These are phyloP conservation scores for Trichopoda pennipes DNA, from an alignment of 2,888 invertebrate species.

Conservation along the genomic window DNA sequence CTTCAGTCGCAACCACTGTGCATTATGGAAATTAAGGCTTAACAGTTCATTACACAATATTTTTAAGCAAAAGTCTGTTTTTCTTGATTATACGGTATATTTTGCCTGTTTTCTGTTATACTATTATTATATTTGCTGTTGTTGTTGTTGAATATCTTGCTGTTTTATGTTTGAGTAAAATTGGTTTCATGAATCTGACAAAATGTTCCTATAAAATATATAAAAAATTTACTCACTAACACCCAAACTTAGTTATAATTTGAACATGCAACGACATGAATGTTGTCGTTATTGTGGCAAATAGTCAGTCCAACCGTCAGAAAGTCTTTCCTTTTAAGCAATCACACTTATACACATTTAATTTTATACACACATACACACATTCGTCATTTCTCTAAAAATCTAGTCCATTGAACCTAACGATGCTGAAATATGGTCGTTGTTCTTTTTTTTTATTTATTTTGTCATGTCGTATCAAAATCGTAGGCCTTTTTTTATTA, in stretches of 20 bases:
- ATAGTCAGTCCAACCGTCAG: neutral
- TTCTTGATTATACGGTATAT: slow-evolving; percentile 48
- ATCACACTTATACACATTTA: neutral
- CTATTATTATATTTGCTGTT: neutral
- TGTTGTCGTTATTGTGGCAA: neutral
- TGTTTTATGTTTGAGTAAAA: slow-evolving; percentile 15
- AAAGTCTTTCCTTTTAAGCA: neutral
- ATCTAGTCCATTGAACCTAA: slow-evolving; percentile 66
- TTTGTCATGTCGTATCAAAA: slow-evolving; percentile 39
- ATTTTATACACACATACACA: neutral
- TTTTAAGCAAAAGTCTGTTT: slow-evolving; percentile 45
- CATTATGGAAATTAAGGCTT: slow-evolving; percentile 21
- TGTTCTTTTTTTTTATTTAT: neutral
- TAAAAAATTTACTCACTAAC: neutral
- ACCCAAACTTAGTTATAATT: slow-evolving; percentile 18
- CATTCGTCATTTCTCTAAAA: slow-evolving; percentile 13
- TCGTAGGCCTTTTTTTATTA: slow-evolving; percentile 33
- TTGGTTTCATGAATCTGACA: slow-evolving; percentile 14
- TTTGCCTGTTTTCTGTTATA: slow-evolving; percentile 3
- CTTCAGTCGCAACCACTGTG: slow-evolving; percentile 6
- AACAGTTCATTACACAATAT: slow-evolving; percentile 54
- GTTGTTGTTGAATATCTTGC: slow-evolving; percentile 5
- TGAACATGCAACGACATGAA: slow-evolving; percentile 30
- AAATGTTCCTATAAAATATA: slow-evolving; percentile 23
- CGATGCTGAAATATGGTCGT: slow-evolving; percentile 46